phyloP scores from a whole-genome alignment of 2,888 invertebrate species.

The Caenorhabditis plicata region DNA sequence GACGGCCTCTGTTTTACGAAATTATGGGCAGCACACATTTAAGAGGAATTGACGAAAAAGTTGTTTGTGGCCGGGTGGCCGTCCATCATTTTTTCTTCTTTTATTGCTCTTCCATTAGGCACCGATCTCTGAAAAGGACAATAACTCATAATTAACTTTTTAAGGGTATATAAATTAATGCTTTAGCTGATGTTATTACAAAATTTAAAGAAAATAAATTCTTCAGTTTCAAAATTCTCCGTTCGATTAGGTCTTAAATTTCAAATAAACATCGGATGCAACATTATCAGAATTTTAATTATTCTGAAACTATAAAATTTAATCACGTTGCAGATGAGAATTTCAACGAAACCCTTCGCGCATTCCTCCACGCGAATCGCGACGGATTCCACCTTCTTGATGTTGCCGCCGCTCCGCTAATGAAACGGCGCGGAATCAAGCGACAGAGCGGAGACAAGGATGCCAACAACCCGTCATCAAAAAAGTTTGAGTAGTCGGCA shows the following conservation, averaged over 20 bases:
- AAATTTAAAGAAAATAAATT: background rate
- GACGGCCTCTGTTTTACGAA: too few relatives aligned
- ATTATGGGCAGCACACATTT: too few relatives aligned
- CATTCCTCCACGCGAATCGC: constrained; percentile 75
- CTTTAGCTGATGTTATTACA: too few relatives aligned
- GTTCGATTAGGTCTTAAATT: too few relatives aligned
- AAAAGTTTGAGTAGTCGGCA: constrained; percentile 7
- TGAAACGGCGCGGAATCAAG: constrained; percentile 58
- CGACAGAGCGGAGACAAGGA: constrained; percentile 41
- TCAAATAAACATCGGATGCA: too few relatives aligned
- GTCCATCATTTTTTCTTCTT: too few relatives aligned
- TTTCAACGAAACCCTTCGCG: constrained; percentile 74
- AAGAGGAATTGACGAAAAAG: too few relatives aligned
- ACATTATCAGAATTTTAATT: background rate
- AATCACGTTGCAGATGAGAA: constrained; percentile 56
- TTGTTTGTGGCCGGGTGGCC: too few relatives aligned
- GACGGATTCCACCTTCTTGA: constrained; percentile 77
- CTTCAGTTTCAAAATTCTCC: background rate
- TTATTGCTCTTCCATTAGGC: too few relatives aligned
- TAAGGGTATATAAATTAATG: too few relatives aligned
- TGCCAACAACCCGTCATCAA: constrained; percentile 5
- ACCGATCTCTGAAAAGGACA: too few relatives aligned
- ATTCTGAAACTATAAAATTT: background rate
- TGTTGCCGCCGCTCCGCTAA: constrained; percentile 46
- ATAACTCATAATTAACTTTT: too few relatives aligned